Evolutionary conservation across 2,888 invertebrate species (phyloP), one percentile per base, ranked within the genome.

Genomic region (Pseudococcus longispinus): DNA sequence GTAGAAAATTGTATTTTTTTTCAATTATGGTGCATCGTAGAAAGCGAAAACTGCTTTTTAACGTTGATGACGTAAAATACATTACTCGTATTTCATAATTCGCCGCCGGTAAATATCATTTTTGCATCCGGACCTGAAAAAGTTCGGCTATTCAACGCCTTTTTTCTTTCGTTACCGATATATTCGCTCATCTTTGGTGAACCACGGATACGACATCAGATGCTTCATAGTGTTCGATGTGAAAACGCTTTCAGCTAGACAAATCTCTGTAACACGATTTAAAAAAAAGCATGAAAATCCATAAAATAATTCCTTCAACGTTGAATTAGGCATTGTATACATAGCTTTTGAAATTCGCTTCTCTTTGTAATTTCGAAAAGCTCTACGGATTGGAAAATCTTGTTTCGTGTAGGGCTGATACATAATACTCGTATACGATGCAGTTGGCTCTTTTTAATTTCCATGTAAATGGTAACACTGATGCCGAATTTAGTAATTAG

Each of bases 1-100:
- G 23, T 23, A 60, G 60, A 60, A 55, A 23, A 60, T 60, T 15
- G 15, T 55, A 5, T 55, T 55, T n/a, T n/a, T n/a, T n/a, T 55
- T 55, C n/a, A n/a, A 23, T 60, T 60, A 80, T 80, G 77, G 42
- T 80, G 77, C 77, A 80, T 80, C 77, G 77, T 80, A 80, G 77
- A 80, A 80, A 42, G 77, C 77, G 77, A 80, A 80, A 80, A 80
- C 42, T 80, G 77, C 77, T 80, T 80, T 20, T 42, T 9, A 80
- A 80, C 42, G 42, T 74, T 18, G 74, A 80, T 18, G 13, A 80
- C 77, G 77, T 80, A n/a, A 80, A 80, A 23, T 80, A 37, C 70
- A 15, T 70, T 80, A 29, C 23, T 42, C 29, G 77, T 80, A 80
- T 80, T 42, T 80, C 42, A 42, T 80, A 80, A 80, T 74, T 60